Evolutionary conservation across 2,888 invertebrate species (phyloP).

Genomic region (Ormia ochracea): DNA sequence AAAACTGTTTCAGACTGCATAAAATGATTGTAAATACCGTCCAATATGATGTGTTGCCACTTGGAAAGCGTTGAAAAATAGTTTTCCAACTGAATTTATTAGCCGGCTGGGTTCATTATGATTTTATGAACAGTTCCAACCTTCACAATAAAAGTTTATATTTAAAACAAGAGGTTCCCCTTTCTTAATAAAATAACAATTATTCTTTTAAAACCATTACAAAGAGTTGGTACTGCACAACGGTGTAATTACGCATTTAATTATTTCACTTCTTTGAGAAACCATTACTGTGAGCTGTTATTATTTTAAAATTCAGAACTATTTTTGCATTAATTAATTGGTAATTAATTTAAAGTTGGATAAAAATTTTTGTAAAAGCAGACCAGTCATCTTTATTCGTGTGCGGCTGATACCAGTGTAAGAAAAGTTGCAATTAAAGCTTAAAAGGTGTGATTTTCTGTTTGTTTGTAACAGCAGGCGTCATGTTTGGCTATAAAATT

Average conservation of each 20-base stretch:
- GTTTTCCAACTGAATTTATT: too few relatives aligned
- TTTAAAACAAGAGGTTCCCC: background rate
- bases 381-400: background rate
- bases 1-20: too few relatives aligned
- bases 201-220: conserved; percentile 21
- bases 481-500: background rate
- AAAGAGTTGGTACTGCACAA: conserved; percentile 37
- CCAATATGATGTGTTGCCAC: too few relatives aligned
- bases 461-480: conserved; percentile 7
- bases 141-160: too few relatives aligned
- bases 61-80: too few relatives aligned
- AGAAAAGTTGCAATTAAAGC: conserved; percentile 24
- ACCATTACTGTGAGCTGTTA: background rate
- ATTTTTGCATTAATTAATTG: background rate
- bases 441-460: conserved; percentile 36
- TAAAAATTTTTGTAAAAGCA: background rate
- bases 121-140: too few relatives aligned
- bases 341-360: conserved; percentile 33
- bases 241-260: conserved; percentile 16
- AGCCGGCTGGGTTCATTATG: too few relatives aligned
- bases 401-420: background rate
- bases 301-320: background rate
- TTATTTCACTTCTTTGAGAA: conserved; percentile 11
- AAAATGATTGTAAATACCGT: too few relatives aligned
- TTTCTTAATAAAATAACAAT: background rate